Evolutionary conservation across 2,888 invertebrate species (phyloP), one percentile per base, ranked within the genome.

Genomic region (Disparrhopalites patrizii): DNA sequence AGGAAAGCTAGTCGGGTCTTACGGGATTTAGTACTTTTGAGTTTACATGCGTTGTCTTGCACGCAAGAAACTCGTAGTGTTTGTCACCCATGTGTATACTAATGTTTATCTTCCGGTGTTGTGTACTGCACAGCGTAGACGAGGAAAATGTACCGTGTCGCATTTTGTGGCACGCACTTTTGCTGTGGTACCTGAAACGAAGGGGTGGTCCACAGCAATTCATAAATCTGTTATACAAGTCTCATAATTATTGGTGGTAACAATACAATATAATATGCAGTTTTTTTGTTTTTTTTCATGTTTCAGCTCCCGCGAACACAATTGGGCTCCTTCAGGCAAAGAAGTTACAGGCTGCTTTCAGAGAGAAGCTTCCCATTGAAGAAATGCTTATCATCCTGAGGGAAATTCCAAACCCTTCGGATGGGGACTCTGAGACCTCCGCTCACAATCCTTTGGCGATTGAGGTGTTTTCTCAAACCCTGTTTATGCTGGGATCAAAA

Each of bases 401-500:
- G 70, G 92, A 93, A 68, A 82, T 95, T 43, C 93, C 94, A 43
- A 90, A 90, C 78, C 89, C 89, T 0, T 81, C 87, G 27, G 86
- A 87, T 28, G 82, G 81, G 78, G 90, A 89, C 70, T 89, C 89
- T 38, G 87, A 87, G 69, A 85, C 85, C 64, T 86, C 87, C 55
- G 71, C 75, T 33, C 92, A 91, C 79, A 94, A 95, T 82, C 92
- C 94, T 0, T 81, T 95, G 58, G 94, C 95, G 81, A 95, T 99
- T 60, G 96, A 97, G 78, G 93, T 98, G 0, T 97, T 97, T 78
- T 92, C 94, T n/a, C 94, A 96, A 78, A 94, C 94, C 0, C 79
- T 99, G 58, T 83, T 99, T 4, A 91, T 93, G 79, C 83, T 97
- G 66, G 98, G 96, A 36, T 91, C 91, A 58, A 99, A 98, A 81